Conservation (phyloP, 2,888 invertebrate species). For the Osedax fenrisi region DNA sequence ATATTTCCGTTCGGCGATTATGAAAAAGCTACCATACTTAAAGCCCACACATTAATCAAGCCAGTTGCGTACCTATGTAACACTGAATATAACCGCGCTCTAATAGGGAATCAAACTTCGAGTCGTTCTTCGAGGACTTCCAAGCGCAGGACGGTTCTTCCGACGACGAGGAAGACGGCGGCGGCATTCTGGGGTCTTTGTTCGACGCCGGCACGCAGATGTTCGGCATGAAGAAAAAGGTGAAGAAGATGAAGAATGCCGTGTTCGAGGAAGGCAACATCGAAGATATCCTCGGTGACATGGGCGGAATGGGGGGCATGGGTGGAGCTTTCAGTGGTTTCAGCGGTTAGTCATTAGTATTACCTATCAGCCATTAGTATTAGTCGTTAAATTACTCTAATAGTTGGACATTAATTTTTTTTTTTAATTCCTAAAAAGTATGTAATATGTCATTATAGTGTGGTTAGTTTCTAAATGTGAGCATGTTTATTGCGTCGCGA, state of each 20-base stretch:
- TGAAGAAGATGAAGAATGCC: not conserved
- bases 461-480: no score
- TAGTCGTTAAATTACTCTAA: no score
- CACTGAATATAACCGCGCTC: no score
- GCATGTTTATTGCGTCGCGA: not conserved
- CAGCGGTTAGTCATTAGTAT: no score
- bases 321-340: not conserved
- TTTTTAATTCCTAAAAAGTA: not conserved
- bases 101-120: not conserved
- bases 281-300: not conserved
- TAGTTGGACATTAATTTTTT: no score
- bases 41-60: no score
- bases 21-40: no score
- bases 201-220: not conserved
- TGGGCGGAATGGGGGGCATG: not conserved
- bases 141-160: not conserved
- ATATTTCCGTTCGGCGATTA: no score
- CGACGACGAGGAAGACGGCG: not conserved
- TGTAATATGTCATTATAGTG: not conserved
- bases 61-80: no score
- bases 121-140: not conserved
- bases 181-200: not conserved
- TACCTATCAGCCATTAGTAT: no score
- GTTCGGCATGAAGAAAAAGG: not conserved
- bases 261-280: not conserved